phyloP scores from a whole-genome alignment of 2,888 invertebrate species.

The Athetis lepigone region DNA sequence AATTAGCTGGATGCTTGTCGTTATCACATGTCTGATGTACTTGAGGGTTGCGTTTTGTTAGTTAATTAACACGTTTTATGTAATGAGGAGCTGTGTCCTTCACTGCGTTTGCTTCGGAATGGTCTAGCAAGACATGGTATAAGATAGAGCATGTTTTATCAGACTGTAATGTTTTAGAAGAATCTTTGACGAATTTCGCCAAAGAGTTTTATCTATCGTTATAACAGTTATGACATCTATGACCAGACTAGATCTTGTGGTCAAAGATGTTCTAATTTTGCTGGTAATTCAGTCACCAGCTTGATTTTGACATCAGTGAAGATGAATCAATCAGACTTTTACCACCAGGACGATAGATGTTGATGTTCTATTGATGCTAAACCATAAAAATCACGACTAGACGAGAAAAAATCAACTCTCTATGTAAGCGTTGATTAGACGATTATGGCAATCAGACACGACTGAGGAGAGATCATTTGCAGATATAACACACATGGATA shows the following conservation, averaged over 20 bases:
- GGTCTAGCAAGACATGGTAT: neutral
- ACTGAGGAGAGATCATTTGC: neutral
- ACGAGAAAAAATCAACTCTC: too few relatives aligned
- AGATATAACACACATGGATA: slow-evolving; percentile 17
- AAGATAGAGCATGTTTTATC: neutral
- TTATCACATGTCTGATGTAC: slow-evolving; percentile 21
- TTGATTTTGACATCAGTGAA: too few relatives aligned
- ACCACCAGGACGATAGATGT: too few relatives aligned
- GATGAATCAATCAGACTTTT: too few relatives aligned
- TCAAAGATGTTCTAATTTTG: too few relatives aligned
- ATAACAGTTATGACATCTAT: too few relatives aligned
- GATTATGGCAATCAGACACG: neutral
- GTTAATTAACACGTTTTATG: neutral
- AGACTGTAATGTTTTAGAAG: neutral
- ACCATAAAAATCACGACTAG: neutral
- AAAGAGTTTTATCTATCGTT: too few relatives aligned
- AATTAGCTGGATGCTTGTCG: slow-evolving; percentile 41
- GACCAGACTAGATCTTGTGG: too few relatives aligned
- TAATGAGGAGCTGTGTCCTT: slow-evolving; percentile 1
- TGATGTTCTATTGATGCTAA: neutral
- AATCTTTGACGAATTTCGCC: neutral
- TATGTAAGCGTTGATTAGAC: too few relatives aligned
- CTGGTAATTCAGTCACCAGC: too few relatives aligned
- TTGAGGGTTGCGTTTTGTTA: slow-evolving; percentile 7
- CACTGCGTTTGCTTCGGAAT: neutral